Evolutionary conservation across 92 coral and sea anemone species (phyloP).

Genomic region (Parazoanthus swiftii): DNA sequence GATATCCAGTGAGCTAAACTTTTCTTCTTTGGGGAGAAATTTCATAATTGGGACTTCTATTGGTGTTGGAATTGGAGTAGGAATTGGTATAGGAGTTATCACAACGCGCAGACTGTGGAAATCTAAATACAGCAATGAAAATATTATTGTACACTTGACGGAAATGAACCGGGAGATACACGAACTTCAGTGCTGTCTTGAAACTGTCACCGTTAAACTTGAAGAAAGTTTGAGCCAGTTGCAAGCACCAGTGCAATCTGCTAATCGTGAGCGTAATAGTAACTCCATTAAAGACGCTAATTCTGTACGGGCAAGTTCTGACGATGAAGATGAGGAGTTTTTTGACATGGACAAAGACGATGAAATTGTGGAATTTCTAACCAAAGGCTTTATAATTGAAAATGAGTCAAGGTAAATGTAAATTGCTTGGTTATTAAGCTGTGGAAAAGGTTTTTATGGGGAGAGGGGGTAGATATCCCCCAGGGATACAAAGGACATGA

Average conservation of each 20-base stretch:
- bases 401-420: constrained; percentile 22
- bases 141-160: constrained; percentile 64
- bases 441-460: neutral
- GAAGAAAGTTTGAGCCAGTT: constrained; percentile 41
- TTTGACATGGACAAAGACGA: constrained; percentile 80
- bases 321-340: constrained; percentile 80
- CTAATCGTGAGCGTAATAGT: constrained; percentile 20
- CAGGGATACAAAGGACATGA: no score
- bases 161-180: constrained; percentile 74
- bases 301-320: constrained; percentile 52
- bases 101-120: constrained; percentile 55
- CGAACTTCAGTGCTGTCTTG: constrained; percentile 49
- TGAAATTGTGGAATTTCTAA: constrained; percentile 36
- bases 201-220: constrained; percentile 57
- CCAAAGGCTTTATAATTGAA: constrained; percentile 26
- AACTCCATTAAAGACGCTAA: constrained; percentile 44
- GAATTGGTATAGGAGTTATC: constrained; percentile 74
- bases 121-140: constrained; percentile 49
- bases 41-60: constrained; percentile 75
- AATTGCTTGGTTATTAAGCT: neutral
- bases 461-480: no score
- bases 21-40: constrained; percentile 61
- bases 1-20: constrained; percentile 32
- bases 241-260: constrained; percentile 6
- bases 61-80: constrained; percentile 88